A percentile compares a stretch with the other conserved stretches of the same genome.
Evolutionary conservation across 1,140 invertebrate species (phyloP).

Genomic region (Propsilocerus akamusi): DNA sequence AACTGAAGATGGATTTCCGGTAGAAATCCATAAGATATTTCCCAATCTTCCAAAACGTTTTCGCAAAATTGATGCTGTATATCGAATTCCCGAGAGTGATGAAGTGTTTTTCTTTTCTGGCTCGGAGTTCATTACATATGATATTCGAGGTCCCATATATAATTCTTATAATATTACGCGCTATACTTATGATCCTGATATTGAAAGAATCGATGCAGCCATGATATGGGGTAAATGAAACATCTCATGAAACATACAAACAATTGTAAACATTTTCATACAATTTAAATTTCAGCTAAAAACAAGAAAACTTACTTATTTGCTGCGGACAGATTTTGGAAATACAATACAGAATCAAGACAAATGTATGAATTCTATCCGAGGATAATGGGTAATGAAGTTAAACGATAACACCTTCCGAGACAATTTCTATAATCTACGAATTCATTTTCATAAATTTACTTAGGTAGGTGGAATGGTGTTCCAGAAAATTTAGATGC

Average conservation of each 20-base stretch:
- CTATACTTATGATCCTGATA: constrained; percentile 37
- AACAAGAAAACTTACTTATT: constrained; percentile 36
- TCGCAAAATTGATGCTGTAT: constrained; percentile 49
- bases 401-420: too few species aligned
- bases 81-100: constrained; percentile 44
- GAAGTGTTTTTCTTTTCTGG: constrained; percentile 58
- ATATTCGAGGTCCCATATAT: background rate
- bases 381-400: constrained; percentile 38
- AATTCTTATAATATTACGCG: constrained; percentile 25
- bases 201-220: constrained; percentile 48
- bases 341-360: constrained; percentile 36
- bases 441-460: too few species aligned
- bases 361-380: constrained; percentile 46
- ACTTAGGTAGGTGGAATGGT: constrained; percentile 43
- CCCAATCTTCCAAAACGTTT: constrained; percentile 34
- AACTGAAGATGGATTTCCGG: constrained; percentile 39
- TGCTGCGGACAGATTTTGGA: constrained; percentile 42
- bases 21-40: constrained; percentile 36
- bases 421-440: too few species aligned
- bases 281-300: constrained; percentile 16
- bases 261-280: constrained; percentile 22
- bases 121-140: constrained; percentile 14
- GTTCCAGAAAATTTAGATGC: constrained; percentile 41
- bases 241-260: background rate
- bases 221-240: constrained; percentile 37